These are phyloP conservation scores for Sebastes hubbsi DNA, from an alignment of 2,797 vertebrate genomes.

Conservation along the genomic window DNA sequence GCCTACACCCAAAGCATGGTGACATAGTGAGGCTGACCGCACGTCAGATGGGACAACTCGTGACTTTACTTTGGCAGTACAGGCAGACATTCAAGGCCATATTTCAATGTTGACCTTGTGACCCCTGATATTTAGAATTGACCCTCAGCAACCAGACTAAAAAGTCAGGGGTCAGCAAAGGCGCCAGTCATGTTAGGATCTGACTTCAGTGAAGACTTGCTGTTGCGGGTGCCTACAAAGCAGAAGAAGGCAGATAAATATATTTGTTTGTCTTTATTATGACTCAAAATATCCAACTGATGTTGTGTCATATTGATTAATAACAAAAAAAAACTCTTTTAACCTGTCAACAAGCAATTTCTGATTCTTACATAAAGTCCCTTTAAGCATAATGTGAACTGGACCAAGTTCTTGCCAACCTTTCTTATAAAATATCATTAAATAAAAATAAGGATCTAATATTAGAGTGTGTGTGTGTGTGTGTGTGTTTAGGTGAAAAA, in stretches of 20 bases:
- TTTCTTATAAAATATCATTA: background rate
- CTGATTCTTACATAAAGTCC: no score
- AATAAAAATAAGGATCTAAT: slow-evolving; percentile 15
- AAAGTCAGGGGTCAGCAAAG: slow-evolving; percentile 43
- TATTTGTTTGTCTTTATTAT: background rate
- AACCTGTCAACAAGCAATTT: background rate
- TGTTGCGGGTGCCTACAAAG: background rate
- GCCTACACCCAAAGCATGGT: background rate
- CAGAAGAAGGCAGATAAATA: background rate
- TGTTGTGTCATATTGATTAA: background rate
- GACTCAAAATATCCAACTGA: background rate
- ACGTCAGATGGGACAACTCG: background rate
- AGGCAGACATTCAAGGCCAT: background rate
- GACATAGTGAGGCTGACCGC: slow-evolving; percentile 6
- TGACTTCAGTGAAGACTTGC: slow-evolving; percentile 10
- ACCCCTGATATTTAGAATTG: slow-evolving; percentile 44
- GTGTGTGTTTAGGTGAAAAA: slow-evolving; percentile 1
- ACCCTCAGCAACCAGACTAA: slow-evolving; percentile 15
- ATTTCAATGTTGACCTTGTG: slow-evolving; percentile 32
- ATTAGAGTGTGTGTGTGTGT: background rate
- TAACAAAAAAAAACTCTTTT: background rate
- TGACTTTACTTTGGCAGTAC: slow-evolving; percentile 17
- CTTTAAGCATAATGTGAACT: background rate
- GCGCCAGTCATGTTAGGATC: slow-evolving; percentile 7
- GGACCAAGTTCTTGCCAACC: background rate